phyloP scores from a whole-genome alignment of 2,113 vertebrate species.

The Leucosticte australis region DNA sequence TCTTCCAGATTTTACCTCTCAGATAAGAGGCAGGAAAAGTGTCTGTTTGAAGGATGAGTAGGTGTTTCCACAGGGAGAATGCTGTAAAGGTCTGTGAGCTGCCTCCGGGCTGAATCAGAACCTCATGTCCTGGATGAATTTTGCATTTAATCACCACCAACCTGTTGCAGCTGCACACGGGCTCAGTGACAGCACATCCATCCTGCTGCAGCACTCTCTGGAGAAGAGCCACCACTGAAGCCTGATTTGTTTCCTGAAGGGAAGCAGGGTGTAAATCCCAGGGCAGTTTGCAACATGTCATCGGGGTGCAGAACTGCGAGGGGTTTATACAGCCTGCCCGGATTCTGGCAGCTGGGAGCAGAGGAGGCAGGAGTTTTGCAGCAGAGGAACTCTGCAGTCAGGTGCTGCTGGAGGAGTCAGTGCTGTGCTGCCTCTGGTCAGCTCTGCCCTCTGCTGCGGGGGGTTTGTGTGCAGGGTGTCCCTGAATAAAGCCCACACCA shows the following conservation, averaged over 20 bases:
- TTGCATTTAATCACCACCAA: slow-evolving; percentile 2
- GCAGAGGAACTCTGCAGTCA: not conserved
- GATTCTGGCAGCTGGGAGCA: not conserved
- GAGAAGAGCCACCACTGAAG: not conserved
- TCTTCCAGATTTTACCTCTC: not conserved
- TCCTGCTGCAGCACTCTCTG: not conserved
- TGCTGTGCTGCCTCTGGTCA: not conserved
- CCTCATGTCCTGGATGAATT: slow-evolving; percentile 4
- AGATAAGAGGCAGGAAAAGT: not conserved
- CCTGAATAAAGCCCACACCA: not conserved
- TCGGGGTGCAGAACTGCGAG: not conserved
- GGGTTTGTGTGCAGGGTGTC: not conserved
- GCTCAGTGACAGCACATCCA: not conserved
- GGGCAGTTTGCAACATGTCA: not conserved
- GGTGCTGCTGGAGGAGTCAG: not conserved
- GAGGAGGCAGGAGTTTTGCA: not conserved
- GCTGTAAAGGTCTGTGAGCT: slow-evolving; percentile 7
- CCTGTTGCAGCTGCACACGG: not conserved
- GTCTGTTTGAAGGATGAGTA: not conserved
- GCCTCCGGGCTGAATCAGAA: slow-evolving; percentile 24
- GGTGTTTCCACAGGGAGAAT: not conserved
- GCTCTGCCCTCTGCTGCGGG: not conserved
- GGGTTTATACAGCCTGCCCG: not conserved
- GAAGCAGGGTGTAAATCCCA: not conserved
- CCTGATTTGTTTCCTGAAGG: not conserved